Evolutionary conservation across 2,113 vertebrate genomes (phyloP), one percentile per base, ranked within the genome.

Genomic region (Sialia sialis): DNA sequence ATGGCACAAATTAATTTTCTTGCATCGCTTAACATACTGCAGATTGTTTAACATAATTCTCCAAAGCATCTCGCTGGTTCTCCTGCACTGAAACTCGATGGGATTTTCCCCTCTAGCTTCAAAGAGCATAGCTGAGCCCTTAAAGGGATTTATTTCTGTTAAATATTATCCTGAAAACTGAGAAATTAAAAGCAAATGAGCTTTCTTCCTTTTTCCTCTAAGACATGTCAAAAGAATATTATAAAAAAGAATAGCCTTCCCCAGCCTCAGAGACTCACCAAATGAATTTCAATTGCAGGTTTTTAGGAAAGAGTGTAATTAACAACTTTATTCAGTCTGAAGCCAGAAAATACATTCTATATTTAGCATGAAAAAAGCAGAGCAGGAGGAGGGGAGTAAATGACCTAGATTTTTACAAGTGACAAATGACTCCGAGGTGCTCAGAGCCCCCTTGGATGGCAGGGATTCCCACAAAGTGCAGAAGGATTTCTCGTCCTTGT

Each of bases 141-240:
- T 91, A 93, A 95, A 94, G 77, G 87, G 94, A 93, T 94, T 96
- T 94, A 43, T 54, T 96, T 90, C 80, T 95, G 66, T 94, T 97
- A 89, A 97, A 94, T 75, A 94, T 95, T 89, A 94, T 87, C 93
- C 87, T 94, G 62, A 78, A 91, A 89, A 91, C 81, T 14, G 77
- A 87, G 84, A 91, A 94, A 96, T 94, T 87, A 92, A 82, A 87
- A 94, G 77, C 73, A 85, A 94, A 93, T 87, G 75, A 41, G 63
- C 83, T 95, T 94, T 88, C 48, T 90, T 93, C 83, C 27, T 70
- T 90, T 86, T 82, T 60, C 66, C 86, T 89, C 84, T 76, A 75
- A 93, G 93, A 87, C 44, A 48, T 43, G 87, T 93, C 94, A 89
- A 63, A 95, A 68, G 86, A 86, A 26, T 60, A 67, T 87, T 79